These are phyloP conservation scores for Siniperca scherzeri DNA, from an alignment of 2,797 vertebrate species.

Conservation along the genomic window DNA sequence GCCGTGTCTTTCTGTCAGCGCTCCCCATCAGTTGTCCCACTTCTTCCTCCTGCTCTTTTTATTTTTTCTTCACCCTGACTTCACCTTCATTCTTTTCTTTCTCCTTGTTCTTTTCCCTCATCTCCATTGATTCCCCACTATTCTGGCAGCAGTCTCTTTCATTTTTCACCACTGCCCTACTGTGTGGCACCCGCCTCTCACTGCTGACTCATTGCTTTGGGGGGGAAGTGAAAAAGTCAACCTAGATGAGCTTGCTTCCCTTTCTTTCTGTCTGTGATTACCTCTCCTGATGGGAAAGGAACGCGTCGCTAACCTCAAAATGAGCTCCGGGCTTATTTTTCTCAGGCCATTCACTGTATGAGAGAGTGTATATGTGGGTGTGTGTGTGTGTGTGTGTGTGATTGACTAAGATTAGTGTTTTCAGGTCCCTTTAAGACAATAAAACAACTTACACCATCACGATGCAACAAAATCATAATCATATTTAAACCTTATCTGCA, in stretches of 20 bases:
- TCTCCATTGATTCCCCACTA: slow-evolving; percentile 42
- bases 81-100: slow-evolving; percentile 56
- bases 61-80: slow-evolving; percentile 46
- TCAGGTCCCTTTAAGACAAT: slow-evolving; percentile 8
- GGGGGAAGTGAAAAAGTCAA: slow-evolving; percentile 37
- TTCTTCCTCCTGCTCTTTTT: slow-evolving; percentile 9
- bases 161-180: slow-evolving; percentile 56
- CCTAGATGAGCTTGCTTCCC: slow-evolving; percentile 56
- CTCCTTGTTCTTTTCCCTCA: slow-evolving; percentile 34
- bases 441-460: slow-evolving; percentile 15
- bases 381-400: slow-evolving; percentile 2
- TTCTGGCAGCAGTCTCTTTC: slow-evolving; percentile 55
- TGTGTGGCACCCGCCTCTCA: slow-evolving; percentile 39
- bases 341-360: slow-evolving; percentile 22
- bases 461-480: slow-evolving; percentile 18
- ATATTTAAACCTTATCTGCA: slow-evolving; percentile 29
- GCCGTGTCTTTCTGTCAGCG: slow-evolving; percentile 26
- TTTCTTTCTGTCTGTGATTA: slow-evolving; percentile 66
- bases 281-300: slow-evolving; percentile 63
- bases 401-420: slow-evolving; percentile 17
- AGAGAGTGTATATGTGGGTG: neutral
- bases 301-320: slow-evolving; percentile 66
- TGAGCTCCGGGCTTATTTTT: slow-evolving; percentile 44
- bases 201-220: slow-evolving; percentile 73
- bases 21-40: slow-evolving; percentile 25